Percentiles rank a stretch among this genome's conserved stretches.
Evolutionary conservation across 2,888 invertebrate species (phyloP).

Genomic region (Onchidella celtica): DNA sequence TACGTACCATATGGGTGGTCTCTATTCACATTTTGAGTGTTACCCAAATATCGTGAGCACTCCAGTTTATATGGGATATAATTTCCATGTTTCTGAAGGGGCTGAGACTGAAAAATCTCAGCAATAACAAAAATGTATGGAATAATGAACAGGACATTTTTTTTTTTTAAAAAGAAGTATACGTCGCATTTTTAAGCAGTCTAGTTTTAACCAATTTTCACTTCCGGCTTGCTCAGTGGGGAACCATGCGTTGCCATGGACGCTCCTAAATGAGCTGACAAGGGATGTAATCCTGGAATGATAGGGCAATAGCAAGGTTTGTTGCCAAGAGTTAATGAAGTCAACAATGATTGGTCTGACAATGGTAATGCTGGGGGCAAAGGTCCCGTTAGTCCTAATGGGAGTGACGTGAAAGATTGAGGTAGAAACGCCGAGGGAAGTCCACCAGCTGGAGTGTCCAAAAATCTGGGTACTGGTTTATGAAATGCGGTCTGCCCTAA

Average conservation of each 20-base stretch:
- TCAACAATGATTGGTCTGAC: background rate
- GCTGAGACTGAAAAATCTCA: too few species aligned
- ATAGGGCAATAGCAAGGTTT: slow-evolving; percentile 3
- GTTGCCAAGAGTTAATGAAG: background rate
- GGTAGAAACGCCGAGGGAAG: background rate
- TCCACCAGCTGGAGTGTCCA: background rate
- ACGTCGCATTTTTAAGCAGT: too few species aligned
- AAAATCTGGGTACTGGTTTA: background rate
- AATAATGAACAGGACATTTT: too few species aligned
- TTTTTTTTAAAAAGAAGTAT: too few species aligned
- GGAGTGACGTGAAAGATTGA: background rate
- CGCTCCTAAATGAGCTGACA: background rate
- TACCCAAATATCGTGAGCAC: too few species aligned
- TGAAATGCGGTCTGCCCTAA: background rate
- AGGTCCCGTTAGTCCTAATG: background rate
- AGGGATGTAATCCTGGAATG: background rate
- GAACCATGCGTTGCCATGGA: background rate
- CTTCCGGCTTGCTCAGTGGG: background rate
- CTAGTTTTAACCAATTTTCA: background rate
- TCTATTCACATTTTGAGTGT: too few species aligned
- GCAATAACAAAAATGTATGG: too few species aligned
- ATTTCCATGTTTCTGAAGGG: too few species aligned
- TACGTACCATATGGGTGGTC: too few species aligned
- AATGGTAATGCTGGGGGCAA: background rate
- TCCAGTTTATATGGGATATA: too few species aligned